A percentile compares a stretch with the other conserved stretches of the same genome.
These are phyloP conservation scores for Euclidia mi DNA, from an alignment of 2,888 invertebrate species.

Conservation along the genomic window DNA sequence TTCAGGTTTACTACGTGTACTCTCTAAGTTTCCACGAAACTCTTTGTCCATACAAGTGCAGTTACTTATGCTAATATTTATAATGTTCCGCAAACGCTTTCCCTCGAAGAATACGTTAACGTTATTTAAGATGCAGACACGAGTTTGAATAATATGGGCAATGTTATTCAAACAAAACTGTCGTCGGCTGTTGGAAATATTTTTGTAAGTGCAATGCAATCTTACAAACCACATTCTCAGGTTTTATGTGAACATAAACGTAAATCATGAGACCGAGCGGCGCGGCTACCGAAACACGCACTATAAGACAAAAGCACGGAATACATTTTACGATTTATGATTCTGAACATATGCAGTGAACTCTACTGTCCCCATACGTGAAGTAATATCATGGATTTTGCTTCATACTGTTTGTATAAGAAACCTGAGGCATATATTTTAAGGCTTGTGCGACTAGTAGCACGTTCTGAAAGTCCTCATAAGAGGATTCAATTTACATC, in stretches of 20 bases:
- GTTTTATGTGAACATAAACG: slow-evolving; percentile 72
- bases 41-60: no score
- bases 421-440: no score
- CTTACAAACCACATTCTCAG: slow-evolving; percentile 61
- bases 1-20: no score
- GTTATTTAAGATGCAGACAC: not conserved
- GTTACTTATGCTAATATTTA: no score
- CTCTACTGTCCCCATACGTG: not conserved
- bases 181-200: slow-evolving; percentile 16
- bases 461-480: no score
- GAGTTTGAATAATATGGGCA: not conserved
- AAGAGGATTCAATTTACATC: no score
- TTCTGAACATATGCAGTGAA: slow-evolving; percentile 7
- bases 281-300: slow-evolving; percentile 57
- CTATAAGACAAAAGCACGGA: slow-evolving; percentile 43
- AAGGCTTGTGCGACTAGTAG: no score
- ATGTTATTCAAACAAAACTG: slow-evolving; percentile 20
- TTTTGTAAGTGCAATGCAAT: slow-evolving; percentile 43
- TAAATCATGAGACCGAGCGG: slow-evolving; percentile 60
- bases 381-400: no score
- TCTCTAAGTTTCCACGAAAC: no score
- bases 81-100: no score
- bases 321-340: slow-evolving; percentile 37
- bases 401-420: no score
- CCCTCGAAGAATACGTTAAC: no score